Evolutionary conservation across 1,140 invertebrate species (phyloP), one percentile per base, ranked within the genome.

Genomic region (Hormaphis cornu): DNA sequence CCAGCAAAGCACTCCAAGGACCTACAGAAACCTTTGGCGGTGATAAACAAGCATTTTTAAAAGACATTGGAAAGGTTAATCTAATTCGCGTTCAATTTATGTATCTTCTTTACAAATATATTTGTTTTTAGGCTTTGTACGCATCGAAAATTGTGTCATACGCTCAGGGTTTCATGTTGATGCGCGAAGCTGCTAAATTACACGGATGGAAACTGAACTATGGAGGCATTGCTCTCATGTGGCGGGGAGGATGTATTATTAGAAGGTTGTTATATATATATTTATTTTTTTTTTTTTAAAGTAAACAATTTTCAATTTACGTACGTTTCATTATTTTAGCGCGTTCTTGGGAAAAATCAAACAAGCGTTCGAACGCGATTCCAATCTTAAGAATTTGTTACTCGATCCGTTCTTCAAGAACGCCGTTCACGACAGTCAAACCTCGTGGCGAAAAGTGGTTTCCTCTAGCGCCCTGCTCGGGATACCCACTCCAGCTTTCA

Each of bases 241-340:
- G 97, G 97, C 84, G 97, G 73, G 97, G 97, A 24, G 97, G 97
- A 35, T 99, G 97, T 78, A 99, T 99, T 76, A 99, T 98, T 76
- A 85, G 95, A 77, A 96, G 88, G 86, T 87, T 77, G 46, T 28
- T 69, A n/a, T 53, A 16, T 33, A 20, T 7, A 59, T 50, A 6
- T 69, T 35, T 69, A 3, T 9, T 22, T 26, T 42, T 8, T 22
- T 18, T 30, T 6, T 1, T 63, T 22, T 3, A 37, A 14, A 56
- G 24, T 5, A 16, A 22, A 56, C 37, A 8, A 7, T 22, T n/a
- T n/a, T n/a, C n/a, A n/a, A n/a, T 56, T 56, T 14, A 53, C 18
- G 24, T n/a, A n/a, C 14, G 12, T 2, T 28, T 40, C 12, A 12
- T 22, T 1, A 20, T 40, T 52, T 6, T 44, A 72, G 72, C 59